Evolutionary conservation across 2,888 invertebrate species (phyloP), one percentile per base, ranked within the genome.

Genomic region (Xanthorhoe spadicearia): DNA sequence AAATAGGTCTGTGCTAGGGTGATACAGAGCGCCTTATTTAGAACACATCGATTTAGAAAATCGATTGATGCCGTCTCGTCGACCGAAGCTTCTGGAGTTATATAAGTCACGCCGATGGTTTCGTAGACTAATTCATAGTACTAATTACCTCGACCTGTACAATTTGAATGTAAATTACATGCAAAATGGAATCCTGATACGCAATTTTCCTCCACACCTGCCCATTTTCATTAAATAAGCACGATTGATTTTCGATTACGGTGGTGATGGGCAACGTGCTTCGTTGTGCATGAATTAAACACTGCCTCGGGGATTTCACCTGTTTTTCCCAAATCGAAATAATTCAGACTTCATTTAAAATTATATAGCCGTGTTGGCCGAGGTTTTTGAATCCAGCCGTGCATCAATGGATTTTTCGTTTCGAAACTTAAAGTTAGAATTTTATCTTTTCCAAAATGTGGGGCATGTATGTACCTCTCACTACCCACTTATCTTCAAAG

Each of bases 241-340:
- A 54, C 64, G 79, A 83, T 83, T 78, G 83, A 83, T 83, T 84
- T 83, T 80, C 78, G 79, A 80, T 83, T 82, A 83, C 61, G 61
- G 46, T 28, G 28, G 63, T 71, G 71, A 72, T 71, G 61, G 67
- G 67, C 64, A 65, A 66, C 65, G 70, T 67, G 67, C 68, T 73
- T 66, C 63, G 57, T 69, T 73, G 69, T 74, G 69, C 61, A 63
- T 66, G 64, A 69, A 69, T 63, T 58, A 69, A 64, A 66, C 32
- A 49, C 43, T 48, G 23, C 18, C 48, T 49, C 32, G 4, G 49
- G 23, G 61, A 10, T 66, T 46, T 48, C 35, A 15, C 13, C 28
- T 46, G 23, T 49, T 28, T 38, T 28, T 10, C 9, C 23, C 15
- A 53, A 10, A 15, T 52, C n/a, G 32, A 15, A 50, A 50, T 18